These are phyloP conservation scores for Schizothorax lantsangensis DNA, from an alignment of 2,797 vertebrate species.

Conservation along the genomic window DNA sequence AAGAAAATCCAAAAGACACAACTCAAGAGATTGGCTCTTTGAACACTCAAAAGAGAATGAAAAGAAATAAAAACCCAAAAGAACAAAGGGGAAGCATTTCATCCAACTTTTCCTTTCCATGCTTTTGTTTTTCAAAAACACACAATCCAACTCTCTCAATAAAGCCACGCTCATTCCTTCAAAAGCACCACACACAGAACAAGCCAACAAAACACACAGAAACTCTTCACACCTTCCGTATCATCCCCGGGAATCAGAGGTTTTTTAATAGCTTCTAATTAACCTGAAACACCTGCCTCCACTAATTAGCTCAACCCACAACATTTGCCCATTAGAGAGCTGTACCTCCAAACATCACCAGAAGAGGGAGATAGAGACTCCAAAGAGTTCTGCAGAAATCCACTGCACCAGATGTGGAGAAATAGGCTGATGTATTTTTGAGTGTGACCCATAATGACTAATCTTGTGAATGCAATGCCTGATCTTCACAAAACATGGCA, in stretches of 20 bases:
- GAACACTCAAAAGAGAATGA: neutral
- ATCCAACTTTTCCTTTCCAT: neutral
- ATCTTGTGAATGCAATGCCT: neutral
- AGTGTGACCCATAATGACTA: neutral
- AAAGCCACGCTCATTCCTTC: too few species aligned
- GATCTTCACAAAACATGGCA: neutral
- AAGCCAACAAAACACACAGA: neutral
- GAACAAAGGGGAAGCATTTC: neutral
- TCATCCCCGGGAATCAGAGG: too few species aligned
- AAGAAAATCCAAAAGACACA: neutral
- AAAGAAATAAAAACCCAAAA: neutral
- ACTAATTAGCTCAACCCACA: neutral
- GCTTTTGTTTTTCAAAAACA: neutral
- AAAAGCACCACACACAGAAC: neutral
- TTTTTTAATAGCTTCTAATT: neutral
- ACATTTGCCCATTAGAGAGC: neutral
- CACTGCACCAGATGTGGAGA: neutral
- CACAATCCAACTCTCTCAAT: too few species aligned
- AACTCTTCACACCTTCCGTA: neutral
- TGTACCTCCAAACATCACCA: neutral
- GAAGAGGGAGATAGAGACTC: neutral
- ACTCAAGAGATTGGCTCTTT: neutral
- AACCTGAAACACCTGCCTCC: slow-evolving; percentile 2
- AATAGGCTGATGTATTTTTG: neutral
- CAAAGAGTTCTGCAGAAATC: neutral